phyloP scores from a whole-genome alignment of 1,140 invertebrate genomes.

The Venustaconcha ellipsiformis region DNA sequence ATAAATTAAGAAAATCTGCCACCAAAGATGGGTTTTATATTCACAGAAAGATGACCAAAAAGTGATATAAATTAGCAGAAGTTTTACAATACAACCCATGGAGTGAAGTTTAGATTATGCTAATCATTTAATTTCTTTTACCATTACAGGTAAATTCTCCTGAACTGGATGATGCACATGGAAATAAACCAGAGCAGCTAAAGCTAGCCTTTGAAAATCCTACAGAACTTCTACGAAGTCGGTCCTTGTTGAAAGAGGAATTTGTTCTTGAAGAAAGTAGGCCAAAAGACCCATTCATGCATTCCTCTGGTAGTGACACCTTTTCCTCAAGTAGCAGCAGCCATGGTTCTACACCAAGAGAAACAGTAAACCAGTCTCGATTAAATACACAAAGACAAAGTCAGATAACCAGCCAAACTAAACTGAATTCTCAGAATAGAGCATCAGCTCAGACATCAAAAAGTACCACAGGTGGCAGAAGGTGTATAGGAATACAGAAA shows the following conservation, averaged over 20 bases:
- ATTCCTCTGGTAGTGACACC: slow-evolving; percentile 41
- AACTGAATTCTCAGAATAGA: too few relatives aligned
- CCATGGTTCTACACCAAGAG: slow-evolving; percentile 22
- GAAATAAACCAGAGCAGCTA: slow-evolving; percentile 27
- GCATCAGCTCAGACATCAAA: too few relatives aligned
- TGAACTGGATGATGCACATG: slow-evolving; percentile 47
- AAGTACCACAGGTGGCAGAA: too few relatives aligned
- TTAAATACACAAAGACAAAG: background rate
- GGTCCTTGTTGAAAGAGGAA: slow-evolving; percentile 57
- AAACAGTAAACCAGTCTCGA: background rate
- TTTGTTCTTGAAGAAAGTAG: slow-evolving; percentile 64
- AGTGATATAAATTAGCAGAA: too few relatives aligned
- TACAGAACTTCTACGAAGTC: slow-evolving; percentile 43
- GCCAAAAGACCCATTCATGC: slow-evolving; percentile 52
- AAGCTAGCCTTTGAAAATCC: slow-evolving; percentile 28
- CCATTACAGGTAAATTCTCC: slow-evolving; percentile 46
- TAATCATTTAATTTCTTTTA: background rate
- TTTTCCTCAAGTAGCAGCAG: slow-evolving; percentile 27
- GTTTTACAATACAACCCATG: too few relatives aligned
- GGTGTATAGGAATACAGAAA: too few relatives aligned
- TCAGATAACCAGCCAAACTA: too few relatives aligned
- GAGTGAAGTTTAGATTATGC: too few relatives aligned
- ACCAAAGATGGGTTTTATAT: too few relatives aligned
- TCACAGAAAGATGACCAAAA: too few relatives aligned
- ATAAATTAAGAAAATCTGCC: too few relatives aligned